Base-by-base conservation (phyloP, 2,113 vertebrate species). In the Barbus barbus region DNA sequence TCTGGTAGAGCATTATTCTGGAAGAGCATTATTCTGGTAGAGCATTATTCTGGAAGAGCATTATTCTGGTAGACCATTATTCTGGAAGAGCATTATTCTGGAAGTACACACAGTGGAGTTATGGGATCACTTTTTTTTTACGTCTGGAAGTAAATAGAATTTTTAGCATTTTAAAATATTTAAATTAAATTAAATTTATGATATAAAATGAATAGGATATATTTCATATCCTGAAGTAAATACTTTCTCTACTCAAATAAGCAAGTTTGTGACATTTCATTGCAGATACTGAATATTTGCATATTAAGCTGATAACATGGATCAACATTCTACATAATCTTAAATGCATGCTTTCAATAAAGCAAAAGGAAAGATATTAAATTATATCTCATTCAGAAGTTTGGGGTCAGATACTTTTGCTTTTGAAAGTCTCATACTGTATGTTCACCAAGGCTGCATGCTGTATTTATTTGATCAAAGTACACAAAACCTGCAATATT, bases 31-130 rank as follows among this genome's bases (percentile, higher is more conserved):
- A n/a, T n/a, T n/a, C n/a, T n/a, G n/a, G n/a, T n/a, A n/a, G n/a
- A n/a, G n/a, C n/a, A 71, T 71, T 71, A 71, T n/a, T 41, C 67
- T 12, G 20, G 58, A 60, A 60, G 58, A 60, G 58, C 58, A 71
- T 71, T n/a, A n/a, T n/a, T n/a, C n/a, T n/a, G n/a, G n/a, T n/a
- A n/a, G n/a, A n/a, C n/a, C n/a, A 71, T 71, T 71, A 71, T n/a
- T 41, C 67, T 12, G 20, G 58, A 60, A 60, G 58, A 60, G 58
- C 58, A 71, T 71, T n/a, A n/a, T n/a, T n/a, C n/a, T n/a, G 73
- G 26, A 80, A 65, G 14, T 31, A 44, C 28, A 38, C 20, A 46
- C 58, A 48, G 24, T 20, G 58, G 51, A 22, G 7, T 65, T 2
- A 1, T 41, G 38, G 9, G 38, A 41, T 9, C 38, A 41, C 36